phyloP scores from a whole-genome alignment of 2,113 vertebrate species.

The Nematolebias whitei region DNA sequence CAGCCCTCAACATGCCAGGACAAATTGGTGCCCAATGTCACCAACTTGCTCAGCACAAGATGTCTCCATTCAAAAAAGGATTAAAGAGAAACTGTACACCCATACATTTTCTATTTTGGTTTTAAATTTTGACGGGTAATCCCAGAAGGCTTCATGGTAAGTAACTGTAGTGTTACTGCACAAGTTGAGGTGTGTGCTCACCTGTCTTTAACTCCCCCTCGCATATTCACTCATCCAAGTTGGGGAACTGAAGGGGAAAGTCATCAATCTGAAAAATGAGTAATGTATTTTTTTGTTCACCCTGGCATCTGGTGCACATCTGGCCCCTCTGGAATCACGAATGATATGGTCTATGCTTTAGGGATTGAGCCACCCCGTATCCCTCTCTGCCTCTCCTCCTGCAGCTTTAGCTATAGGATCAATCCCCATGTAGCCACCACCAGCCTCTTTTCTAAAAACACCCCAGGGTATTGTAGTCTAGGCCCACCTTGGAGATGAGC shows the following conservation, averaged over 20 bases:
- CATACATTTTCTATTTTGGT: constrained; percentile 39
- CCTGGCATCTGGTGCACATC: constrained; percentile 66
- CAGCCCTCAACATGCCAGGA: constrained; percentile 52
- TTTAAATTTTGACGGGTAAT: constrained; percentile 27
- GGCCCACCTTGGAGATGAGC: constrained; percentile 61
- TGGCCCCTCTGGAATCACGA: constrained; percentile 55
- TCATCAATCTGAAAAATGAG: constrained; percentile 81
- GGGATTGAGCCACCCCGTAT: constrained; percentile 69
- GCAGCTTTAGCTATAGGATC: constrained; percentile 54
- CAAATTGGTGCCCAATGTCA: constrained; percentile 64
- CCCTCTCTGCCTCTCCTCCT: constrained; percentile 28
- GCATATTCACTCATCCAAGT: constrained; percentile 44
- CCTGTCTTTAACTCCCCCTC: constrained; percentile 19
- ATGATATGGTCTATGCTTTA: constrained; percentile 68
- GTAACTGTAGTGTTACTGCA: background rate
- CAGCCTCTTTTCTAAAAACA: constrained; percentile 6
- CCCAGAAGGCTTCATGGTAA: constrained; percentile 10
- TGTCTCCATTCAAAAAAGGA: constrained; percentile 34
- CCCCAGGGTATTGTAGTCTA: constrained; percentile 24
- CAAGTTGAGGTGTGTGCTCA: background rate
- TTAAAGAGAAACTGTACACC: constrained; percentile 35
- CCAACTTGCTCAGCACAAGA: constrained; percentile 32
- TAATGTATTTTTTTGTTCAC: constrained; percentile 75
- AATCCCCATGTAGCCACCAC: constrained; percentile 13
- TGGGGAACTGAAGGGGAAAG: constrained; percentile 63